These are phyloP conservation scores for Teleopsis dalmanni DNA, from an alignment of 1,140 invertebrate species.

Conservation along the genomic window DNA sequence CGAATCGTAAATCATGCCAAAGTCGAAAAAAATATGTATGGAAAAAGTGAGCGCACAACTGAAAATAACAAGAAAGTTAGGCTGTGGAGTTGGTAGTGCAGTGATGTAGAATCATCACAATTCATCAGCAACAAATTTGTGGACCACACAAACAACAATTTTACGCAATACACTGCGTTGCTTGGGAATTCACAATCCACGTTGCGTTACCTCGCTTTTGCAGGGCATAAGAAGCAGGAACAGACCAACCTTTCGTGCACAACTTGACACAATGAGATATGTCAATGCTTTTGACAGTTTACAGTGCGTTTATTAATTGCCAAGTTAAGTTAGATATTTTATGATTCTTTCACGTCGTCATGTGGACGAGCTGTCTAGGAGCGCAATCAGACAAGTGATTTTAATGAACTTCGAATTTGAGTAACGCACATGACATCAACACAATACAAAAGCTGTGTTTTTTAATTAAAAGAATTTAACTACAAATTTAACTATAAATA, in stretches of 20 bases:
- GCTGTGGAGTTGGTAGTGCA: no score
- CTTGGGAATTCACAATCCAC: conserved; percentile 5
- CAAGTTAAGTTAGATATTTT: conserved; percentile 9
- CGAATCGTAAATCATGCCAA: conserved; percentile 6
- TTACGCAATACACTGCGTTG: conserved; percentile 7
- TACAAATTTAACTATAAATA: no score
- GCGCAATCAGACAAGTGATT: no score
- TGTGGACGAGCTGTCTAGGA: no score
- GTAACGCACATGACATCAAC: no score
- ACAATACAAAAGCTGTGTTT: no score
- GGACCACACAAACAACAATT: conserved; percentile 7
- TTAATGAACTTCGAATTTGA: no score
- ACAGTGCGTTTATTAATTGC: conserved; percentile 8
- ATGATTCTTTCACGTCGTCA: no score
- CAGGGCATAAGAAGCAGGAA: neutral
- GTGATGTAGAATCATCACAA: conserved; percentile 4
- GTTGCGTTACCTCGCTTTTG: neutral
- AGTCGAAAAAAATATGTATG: neutral
- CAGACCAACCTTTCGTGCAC: neutral
- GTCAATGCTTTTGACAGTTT: conserved; percentile 12
- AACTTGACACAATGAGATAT: neutral
- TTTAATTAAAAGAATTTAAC: no score
- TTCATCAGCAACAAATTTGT: conserved; percentile 8
- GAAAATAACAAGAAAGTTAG: neutral
- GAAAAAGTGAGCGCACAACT: neutral